Base-by-base conservation (phyloP, 2,888 invertebrate genomes). In the Lasiommata megera region DNA sequence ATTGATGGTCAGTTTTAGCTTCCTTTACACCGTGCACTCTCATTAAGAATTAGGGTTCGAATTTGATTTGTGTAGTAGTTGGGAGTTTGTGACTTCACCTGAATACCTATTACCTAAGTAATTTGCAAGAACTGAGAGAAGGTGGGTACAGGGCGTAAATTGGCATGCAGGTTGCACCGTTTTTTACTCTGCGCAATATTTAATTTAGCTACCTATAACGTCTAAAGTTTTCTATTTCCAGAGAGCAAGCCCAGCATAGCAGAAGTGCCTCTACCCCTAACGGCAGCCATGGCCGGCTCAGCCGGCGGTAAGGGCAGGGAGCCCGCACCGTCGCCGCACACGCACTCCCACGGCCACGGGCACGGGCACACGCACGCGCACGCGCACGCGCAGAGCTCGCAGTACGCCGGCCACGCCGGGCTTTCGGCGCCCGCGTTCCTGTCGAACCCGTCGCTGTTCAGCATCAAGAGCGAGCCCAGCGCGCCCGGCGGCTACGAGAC, bases 341-440 rank as follows among this genome's bases (percentile, higher is more conserved):
- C 93, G 92, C 63, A 87, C 92, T 40, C 77, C 86, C 53, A 73
- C 70, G 59, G 56, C 65, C 69, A 65, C 63, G 58, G 62, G 48
- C 63, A 71, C 71, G 56, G 60, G 60, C 54, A 71, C 69, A 54
- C 55, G 12, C 60, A 58, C 63, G 53, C 57, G 92, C 69, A 56
- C 66, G 59, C 58, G 54, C 66, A 73, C 81, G 93, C 47, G 92
- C 93, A 1, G 93, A 93, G 71, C 92, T 92, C 43, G 92, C 60
- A 60, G 51, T 60, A 62, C 56, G 55, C 53, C 7, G 37, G 16
- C 92, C 55, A 57, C 92, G 92, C 38, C 92, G 47, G 40, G 28
- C 17, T 90, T 8, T 82, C 74, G 61, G 66, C 70, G 50, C 70
- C 72, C 62, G 72, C 74, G 56, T 82, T 86, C 81, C 76, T 81